Evolutionary conservation across 2,797 vertebrate species (phyloP), one percentile per base, ranked within the genome.

Genomic region (Urosaurus nigricauda): DNA sequence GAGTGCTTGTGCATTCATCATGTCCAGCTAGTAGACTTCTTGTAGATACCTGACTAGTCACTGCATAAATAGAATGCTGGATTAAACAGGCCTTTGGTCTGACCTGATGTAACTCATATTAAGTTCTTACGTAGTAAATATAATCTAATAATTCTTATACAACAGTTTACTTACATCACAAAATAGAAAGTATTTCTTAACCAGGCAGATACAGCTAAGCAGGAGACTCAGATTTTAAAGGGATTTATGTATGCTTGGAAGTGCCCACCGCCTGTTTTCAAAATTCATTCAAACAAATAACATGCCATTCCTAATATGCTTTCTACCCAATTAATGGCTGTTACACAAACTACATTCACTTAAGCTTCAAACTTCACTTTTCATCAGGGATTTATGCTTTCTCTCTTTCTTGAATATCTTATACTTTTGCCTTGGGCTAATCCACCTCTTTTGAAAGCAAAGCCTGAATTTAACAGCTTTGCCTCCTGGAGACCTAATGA

Each of bases 391-490:
- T 85, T 84, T 29, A 29, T 40, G 56, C 87, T 91, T 68, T 12
- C 29, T 1, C 81, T 89, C 83, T 86, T 40, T 87, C 58, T 51
- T 53, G 4, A 78, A 91, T 93, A 86, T 75, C 81, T 83, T 88
- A 83, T 6, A 89, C 80, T 92, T 73, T 86, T 0, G 0, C 35
- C 60, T 90, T 73, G 35, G 47, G 83, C 88, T 94, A 81, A 95
- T 90, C 75, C 53, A 90, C 26, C 85, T 89, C 83, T 91, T 90
- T 87, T 89, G 73, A 95, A 95, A 95, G 86, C 87, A 93, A 92
- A 83, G 79, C 75, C 91, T 91, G 84, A 92, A 47, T 87, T 90
- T 78, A 90, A 92, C 35, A 91, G 86, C 86, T 88, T 91, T 83
- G 79, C 70, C 89, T 75, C 32, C 86, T 88, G 60, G 83, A 92